These are phyloP conservation scores for Ailuropoda melanoleuca DNA, from an alignment of 2,113 vertebrate genomes.

Conservation along the genomic window DNA sequence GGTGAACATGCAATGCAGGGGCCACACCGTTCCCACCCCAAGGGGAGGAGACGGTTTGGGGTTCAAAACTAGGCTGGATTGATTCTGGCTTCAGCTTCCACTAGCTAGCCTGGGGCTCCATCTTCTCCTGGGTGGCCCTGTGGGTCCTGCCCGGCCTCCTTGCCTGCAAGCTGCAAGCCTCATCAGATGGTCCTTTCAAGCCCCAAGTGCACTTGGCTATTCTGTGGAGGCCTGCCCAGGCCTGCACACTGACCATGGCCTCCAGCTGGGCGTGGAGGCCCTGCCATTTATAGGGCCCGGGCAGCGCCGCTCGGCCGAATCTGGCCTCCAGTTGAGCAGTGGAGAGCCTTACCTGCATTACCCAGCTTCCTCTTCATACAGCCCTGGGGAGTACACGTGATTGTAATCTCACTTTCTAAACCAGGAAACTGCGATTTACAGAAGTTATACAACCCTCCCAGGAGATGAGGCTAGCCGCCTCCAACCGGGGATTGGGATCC, in stretches of 20 bases:
- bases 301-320: rapidly evolving
- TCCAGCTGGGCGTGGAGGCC: not conserved
- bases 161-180: not conserved
- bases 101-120: not conserved
- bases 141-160: not conserved
- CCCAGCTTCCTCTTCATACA: not conserved
- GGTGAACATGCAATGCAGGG: not conserved
- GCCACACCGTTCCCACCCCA: not conserved
- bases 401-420: not conserved
- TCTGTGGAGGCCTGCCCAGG: not conserved
- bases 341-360: not conserved
- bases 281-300: rapidly evolving
- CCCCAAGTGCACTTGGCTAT: not conserved
- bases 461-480: not conserved
- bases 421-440: not conserved
- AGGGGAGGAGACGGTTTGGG: not conserved
- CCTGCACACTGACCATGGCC: not conserved
- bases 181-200: not conserved
- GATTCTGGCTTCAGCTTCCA: not conserved
- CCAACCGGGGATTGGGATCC: not conserved
- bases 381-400: not conserved
- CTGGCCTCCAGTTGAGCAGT: rapidly evolving
- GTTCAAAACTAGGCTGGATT: not conserved
- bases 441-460: not conserved
- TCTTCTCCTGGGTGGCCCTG: not conserved